phyloP scores from a whole-genome alignment of 2,113 vertebrate species.

The Dromiciops gliroides region DNA sequence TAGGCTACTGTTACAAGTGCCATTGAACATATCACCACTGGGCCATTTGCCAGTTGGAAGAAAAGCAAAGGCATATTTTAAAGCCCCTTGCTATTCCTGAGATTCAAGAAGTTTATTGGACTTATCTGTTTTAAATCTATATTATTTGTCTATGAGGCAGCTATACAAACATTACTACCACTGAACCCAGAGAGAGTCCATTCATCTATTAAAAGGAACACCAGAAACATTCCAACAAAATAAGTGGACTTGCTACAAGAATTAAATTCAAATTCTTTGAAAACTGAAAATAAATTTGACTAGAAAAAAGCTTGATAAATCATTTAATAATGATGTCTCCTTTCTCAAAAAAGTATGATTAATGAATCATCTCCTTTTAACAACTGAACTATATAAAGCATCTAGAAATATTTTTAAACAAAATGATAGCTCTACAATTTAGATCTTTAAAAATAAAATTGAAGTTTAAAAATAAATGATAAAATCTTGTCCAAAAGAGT shows the following conservation, averaged over 20 bases:
- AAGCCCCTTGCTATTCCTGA: neutral
- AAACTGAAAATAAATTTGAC: slow-evolving; percentile 27
- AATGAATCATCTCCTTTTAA: neutral
- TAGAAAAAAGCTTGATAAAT: neutral
- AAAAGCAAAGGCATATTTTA: slow-evolving; percentile 30
- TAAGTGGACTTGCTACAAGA: neutral
- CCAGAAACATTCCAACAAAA: neutral
- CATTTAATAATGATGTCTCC: neutral
- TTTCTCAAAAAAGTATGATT: neutral
- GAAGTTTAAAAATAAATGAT: neutral
- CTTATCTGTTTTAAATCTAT: slow-evolving; percentile 37
- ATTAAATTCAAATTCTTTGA: slow-evolving; percentile 1
- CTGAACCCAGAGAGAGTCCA: neutral
- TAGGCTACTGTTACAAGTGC: neutral
- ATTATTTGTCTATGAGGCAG: slow-evolving; percentile 26
- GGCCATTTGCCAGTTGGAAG: slow-evolving; percentile 13
- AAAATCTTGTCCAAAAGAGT: neutral
- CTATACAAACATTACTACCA: neutral
- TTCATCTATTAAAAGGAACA: neutral
- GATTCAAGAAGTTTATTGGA: slow-evolving; percentile 16
- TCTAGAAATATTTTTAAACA: neutral
- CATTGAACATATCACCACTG: slow-evolving; percentile 23
- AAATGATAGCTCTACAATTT: neutral
- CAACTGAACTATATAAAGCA: neutral
- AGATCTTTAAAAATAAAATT: slow-evolving; percentile 6